Percentiles rank a stretch among this genome's conserved stretches.
Conservation (phyloP, 1,140 invertebrate genomes). For the Brachionus koreanus region DNA sequence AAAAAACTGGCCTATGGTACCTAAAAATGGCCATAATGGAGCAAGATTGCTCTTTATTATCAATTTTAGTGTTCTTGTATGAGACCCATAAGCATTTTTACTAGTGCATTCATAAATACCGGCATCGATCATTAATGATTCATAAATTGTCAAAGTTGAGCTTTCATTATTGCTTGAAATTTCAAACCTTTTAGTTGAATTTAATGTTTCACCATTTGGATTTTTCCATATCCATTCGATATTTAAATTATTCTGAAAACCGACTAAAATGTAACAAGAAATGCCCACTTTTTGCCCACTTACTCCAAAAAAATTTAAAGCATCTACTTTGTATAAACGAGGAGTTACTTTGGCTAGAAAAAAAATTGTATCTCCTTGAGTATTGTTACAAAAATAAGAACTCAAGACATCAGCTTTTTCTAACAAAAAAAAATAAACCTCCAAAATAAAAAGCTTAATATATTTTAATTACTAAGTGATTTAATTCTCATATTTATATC, state of each 20-base stretch:
- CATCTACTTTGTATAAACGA: not conserved
- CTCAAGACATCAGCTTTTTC: not conserved
- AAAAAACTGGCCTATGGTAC: not conserved
- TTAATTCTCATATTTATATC: not conserved
- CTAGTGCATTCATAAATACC: not conserved
- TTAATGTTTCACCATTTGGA: not conserved
- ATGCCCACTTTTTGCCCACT: not conserved
- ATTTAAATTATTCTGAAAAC: not conserved
- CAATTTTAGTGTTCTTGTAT: not conserved
- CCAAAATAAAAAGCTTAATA: not conserved
- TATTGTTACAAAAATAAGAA: constrained; percentile 10
- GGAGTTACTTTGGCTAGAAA: not conserved
- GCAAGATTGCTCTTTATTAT: constrained; percentile 19
- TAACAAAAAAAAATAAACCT: not conserved
- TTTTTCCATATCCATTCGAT: constrained; percentile 28
- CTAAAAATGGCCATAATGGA: constrained; percentile 40
- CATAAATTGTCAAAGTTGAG: not conserved
- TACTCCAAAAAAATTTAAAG: not conserved
- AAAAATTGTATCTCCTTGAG: not conserved
- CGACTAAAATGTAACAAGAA: constrained; percentile 16
- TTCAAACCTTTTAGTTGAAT: not conserved
- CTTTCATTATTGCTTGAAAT: not conserved
- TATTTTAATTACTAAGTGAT: not conserved
- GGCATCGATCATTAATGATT: not conserved
- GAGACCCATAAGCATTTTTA: not conserved